phyloP scores from a whole-genome alignment of 2,888 invertebrate species.

The Gryllus longicercus region DNA sequence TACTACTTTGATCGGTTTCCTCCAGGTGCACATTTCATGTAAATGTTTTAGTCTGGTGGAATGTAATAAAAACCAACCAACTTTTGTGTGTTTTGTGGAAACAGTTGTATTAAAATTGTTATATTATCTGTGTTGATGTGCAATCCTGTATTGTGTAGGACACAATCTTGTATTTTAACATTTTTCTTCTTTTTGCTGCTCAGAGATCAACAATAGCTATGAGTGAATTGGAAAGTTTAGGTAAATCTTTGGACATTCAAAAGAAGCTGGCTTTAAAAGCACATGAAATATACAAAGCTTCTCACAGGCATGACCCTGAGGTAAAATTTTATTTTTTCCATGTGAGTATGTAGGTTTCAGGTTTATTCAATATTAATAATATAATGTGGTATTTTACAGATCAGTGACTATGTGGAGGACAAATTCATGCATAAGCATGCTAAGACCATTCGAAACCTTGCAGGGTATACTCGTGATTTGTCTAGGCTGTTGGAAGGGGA shows the following conservation, averaged over 20 bases:
- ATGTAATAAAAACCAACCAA: too few relatives aligned
- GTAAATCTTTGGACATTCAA: conserved; percentile 70
- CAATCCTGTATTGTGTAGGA: too few relatives aligned
- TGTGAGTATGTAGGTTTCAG: conserved; percentile 40
- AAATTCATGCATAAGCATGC: conserved; percentile 69
- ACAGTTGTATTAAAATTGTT: too few relatives aligned
- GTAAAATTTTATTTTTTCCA: conserved; percentile 42
- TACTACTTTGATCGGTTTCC: too few relatives aligned
- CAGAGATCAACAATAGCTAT: not conserved
- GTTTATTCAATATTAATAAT: conserved; percentile 26
- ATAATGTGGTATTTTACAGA: conserved; percentile 44
- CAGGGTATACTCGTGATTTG: conserved; percentile 72
- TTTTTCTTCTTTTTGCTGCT: not conserved
- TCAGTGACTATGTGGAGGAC: conserved; percentile 73
- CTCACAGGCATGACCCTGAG: conserved; percentile 63
- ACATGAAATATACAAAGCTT: conserved; percentile 61
- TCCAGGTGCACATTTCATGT: too few relatives aligned
- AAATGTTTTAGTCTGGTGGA: too few relatives aligned
- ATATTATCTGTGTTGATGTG: too few relatives aligned
- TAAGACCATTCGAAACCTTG: conserved; percentile 62
- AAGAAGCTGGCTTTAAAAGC: conserved; percentile 68
- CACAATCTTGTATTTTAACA: not conserved
- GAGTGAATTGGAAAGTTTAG: conserved; percentile 69
- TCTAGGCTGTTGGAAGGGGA: conserved; percentile 57
- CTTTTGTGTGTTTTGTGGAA: too few relatives aligned